Base-by-base conservation (phyloP, 2,888 invertebrate species). In the Diarsia rubi region DNA sequence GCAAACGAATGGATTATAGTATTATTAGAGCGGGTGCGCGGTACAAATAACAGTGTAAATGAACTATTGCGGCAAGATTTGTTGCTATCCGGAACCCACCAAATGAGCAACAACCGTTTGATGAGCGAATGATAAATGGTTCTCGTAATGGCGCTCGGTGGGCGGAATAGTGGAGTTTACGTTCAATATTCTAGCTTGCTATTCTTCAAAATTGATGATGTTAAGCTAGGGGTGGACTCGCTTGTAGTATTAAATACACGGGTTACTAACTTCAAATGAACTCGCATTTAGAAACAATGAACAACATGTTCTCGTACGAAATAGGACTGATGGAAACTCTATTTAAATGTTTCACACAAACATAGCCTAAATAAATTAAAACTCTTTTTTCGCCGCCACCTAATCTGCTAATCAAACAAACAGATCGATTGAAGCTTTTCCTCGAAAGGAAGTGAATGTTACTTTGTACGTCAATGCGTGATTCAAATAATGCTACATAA, bases 1-100 rank as follows among this genome's bases (percentile, higher is more conserved):
- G 92, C 91, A 91, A 92, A 90, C 93, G 88, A 91, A 92, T 92
- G 90, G 91, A 91, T 93, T 93, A 92, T 92, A 89, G 88, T 94
- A 94, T 93, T 93, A 91, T 93, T 93, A 93, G 86, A 86, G 81
- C 82, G 84, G 80, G 81, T 86, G 86, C 88, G 88, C 81, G 86
- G 85, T 89, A 88, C 88, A 91, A 91, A 91, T 92, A 91, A 89
- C 90, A 88, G 88, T 88, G 90, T 89, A 91, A 91, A 91, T 91
- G 90, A 90, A 91, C 91, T 90, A 90, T 91, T 89, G 90, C 89
- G 86, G 72, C 76, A 78, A 65, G 85, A 85, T 83, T 85, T 84
- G 89, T 89, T 87, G 84, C 88, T 86, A 88, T 86, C 85, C 88
- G 89, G 89, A 90, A 89, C 84, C 73, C 65, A 73, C 78, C 68